Evolutionary conservation across 1,140 invertebrate species (phyloP), one percentile per base, ranked within the genome.

Genomic region (Zophobas morio): DNA sequence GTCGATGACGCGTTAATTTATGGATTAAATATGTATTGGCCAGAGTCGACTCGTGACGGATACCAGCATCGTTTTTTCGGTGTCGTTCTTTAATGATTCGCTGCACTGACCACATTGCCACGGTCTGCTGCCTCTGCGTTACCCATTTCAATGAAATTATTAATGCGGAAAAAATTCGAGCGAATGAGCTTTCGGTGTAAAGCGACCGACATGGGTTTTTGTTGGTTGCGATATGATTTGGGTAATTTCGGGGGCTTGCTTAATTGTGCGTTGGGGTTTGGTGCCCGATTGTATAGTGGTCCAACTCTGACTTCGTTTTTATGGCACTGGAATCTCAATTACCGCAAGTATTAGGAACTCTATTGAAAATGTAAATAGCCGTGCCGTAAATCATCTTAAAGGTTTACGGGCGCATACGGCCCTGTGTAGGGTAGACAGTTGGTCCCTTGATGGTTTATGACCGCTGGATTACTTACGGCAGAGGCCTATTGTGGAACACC

Each of bases 201-300:
- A 49, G 49, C 42, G 37, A 70, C 32, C 37, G 42, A 70, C 37
- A 42, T 42, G 34, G n/a, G 20, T 33, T 49, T 71, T 47, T 71
- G 36, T 49, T 20, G 46, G 34, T 63, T 8, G 57, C 39, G 39
- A 33, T 20, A 42, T 70, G 20, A 39, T 42, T 70, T 70, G 35
- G 57, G 35, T 34, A 37, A 40, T 63, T 70, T 70, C 20, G 20
- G 6, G n/a, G 57, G 35, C 34, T 34, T 73, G 35, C 35, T 73
- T 71, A 71, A 42, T 49, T 71, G 35, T 39, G 37, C n/a, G 20
- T 51, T 51, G n/a, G 20, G 20, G 20, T 4, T 63, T 6, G 37
- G 57, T 39, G 20, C 6, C 35, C 6, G 39, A 36, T 63, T 63
- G 57, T 63, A 20, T 20, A 20, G 20, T 20, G 20, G 20, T 20